phyloP scores from a whole-genome alignment of 1,140 invertebrate genomes.

The Lordiphosa mommai region DNA sequence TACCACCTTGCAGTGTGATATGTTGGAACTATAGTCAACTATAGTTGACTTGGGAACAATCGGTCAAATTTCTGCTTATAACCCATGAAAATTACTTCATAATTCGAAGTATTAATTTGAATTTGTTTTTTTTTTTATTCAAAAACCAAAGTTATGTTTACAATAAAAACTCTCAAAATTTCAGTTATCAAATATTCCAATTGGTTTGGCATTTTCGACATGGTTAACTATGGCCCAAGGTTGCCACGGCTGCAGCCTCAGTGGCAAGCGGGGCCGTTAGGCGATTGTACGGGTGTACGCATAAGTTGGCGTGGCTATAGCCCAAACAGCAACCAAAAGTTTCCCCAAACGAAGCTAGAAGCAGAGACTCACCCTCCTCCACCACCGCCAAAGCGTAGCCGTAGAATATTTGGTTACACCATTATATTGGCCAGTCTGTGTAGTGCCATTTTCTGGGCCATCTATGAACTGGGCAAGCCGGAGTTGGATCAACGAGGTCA shows the following conservation, averaged over 20 bases:
- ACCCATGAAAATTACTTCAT: no score
- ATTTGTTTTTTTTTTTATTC: no score
- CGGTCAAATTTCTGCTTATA: no score
- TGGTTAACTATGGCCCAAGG: slow-evolving; percentile 16
- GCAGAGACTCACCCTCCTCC: not conserved
- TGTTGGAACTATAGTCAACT: no score
- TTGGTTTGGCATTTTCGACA: slow-evolving; percentile 4
- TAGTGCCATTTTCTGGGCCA: slow-evolving; percentile 80
- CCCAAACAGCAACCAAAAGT: not conserved
- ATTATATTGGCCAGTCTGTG: slow-evolving; percentile 80
- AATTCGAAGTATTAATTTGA: no score
- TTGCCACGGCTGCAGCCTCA: not conserved
- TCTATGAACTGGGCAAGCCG: slow-evolving; percentile 87
- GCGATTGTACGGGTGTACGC: not conserved
- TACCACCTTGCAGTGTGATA: no score
- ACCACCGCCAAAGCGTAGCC: not conserved
- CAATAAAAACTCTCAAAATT: not conserved
- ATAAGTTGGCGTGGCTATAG: not conserved
- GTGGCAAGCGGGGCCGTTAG: not conserved
- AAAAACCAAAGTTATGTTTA: no score
- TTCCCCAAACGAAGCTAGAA: not conserved
- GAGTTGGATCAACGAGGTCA: slow-evolving; percentile 86
- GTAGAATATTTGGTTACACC: slow-evolving; percentile 5
- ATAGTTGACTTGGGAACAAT: no score
- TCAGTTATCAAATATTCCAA: not conserved